These are phyloP conservation scores for Bos indicus DNA, from an alignment of 2,113 vertebrate species.

Conservation along the genomic window DNA sequence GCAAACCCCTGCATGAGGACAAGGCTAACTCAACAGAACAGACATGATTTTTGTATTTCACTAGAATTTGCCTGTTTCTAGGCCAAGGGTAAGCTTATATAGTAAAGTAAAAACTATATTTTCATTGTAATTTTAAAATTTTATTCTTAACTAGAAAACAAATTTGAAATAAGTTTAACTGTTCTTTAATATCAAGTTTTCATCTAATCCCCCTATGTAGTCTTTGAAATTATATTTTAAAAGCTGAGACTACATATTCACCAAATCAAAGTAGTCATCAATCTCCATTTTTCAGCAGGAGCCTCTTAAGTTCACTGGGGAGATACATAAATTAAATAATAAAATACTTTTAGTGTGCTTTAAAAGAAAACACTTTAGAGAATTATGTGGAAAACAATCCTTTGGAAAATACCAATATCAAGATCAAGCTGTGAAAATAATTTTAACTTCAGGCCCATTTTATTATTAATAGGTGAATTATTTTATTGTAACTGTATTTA, in stretches of 20 bases:
- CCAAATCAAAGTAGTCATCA: neutral
- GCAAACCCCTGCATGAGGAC: neutral
- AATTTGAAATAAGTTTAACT: neutral
- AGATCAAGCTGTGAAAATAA: neutral
- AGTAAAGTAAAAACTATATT: constrained; percentile 9
- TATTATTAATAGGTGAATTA: constrained; percentile 30
- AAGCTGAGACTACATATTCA: neutral
- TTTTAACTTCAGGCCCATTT: neutral
- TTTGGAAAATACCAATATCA: neutral
- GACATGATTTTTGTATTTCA: constrained; percentile 32
- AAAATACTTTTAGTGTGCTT: neutral
- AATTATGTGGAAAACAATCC: neutral
- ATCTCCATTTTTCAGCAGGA: neutral
- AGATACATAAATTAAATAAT: neutral
- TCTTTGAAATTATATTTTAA: constrained; percentile 17
- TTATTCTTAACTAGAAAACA: neutral
- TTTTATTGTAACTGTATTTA: constrained; percentile 38
- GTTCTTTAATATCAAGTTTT: neutral
- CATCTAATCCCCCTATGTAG: neutral
- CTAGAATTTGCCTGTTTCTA: neutral
- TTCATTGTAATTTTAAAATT: neutral
- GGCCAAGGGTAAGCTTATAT: neutral
- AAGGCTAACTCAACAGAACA: neutral
- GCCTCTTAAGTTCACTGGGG: neutral
- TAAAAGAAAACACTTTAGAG: neutral